Evolutionary conservation across 1,140 invertebrate genomes (phyloP), one percentile per base, ranked within the genome.

Genomic region (Andricus grossulariae): DNA sequence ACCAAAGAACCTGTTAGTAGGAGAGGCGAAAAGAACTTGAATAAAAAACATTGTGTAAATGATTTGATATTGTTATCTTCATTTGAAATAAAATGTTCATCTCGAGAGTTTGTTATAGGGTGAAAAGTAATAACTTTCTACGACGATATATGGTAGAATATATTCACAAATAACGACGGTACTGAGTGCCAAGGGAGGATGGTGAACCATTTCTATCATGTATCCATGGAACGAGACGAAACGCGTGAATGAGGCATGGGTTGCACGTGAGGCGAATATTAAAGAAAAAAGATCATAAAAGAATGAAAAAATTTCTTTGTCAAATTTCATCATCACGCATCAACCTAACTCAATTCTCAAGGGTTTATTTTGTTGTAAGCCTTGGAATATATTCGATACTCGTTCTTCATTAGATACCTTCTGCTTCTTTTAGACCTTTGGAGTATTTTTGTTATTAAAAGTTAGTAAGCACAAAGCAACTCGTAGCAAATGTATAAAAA

Each of bases 231-330:
- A 21, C 25, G 60, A 66, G 39, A 66, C 60, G 25, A 66, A 66
- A 21, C 60, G 60, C 60, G 60, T 66, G 60, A 66, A 66, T 66
- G 32, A 66, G 39, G 60, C 60, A 66, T 66, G 39, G 60, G 60
- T 66, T 66, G 60, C 60, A 66, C 60, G 60, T 66, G 32, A 66
- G 32, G 60, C 25, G 25, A 66, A 66, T 66, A 66, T 66, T 66
- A 66, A 66, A 32, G 25, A 66, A 66, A 57, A 19, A 8, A 66
- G 5, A 39, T 32, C 12, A 66, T 66, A 66, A 66, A 32, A 32
- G 60, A 66, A 66, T 66, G 25, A 66, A 21, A 60, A 39, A 66
- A 66, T 66, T 66, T 66, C 60, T 32, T 66, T 66, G 32, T 66
- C 45, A 39, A 25, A 66, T 39, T 66, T 66, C 60, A 66, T 66